phyloP scores from a whole-genome alignment of 1,140 invertebrate species.

The Teleogryllus occipitalis region DNA sequence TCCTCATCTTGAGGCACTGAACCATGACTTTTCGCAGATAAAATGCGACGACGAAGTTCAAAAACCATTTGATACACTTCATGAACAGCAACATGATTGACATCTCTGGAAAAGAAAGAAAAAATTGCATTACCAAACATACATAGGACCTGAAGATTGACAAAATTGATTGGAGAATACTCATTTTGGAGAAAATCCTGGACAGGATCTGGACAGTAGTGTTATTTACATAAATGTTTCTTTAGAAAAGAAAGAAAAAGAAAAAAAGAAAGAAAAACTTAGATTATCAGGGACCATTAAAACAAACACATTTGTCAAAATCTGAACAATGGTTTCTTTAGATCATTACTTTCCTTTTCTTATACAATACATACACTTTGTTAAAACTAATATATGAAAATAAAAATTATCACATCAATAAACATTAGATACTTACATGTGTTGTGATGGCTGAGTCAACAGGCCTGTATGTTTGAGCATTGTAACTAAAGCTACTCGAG shows the following conservation, averaged over 20 bases:
- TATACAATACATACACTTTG: too few relatives aligned
- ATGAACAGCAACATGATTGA: not conserved
- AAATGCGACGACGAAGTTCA: not conserved
- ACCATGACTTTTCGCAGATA: conserved; percentile 1
- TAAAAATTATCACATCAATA: not conserved
- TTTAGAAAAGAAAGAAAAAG: too few relatives aligned
- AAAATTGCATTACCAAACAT: not conserved
- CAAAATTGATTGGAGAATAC: too few relatives aligned
- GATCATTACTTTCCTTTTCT: too few relatives aligned
- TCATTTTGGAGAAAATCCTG: too few relatives aligned
- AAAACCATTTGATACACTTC: conserved; percentile 13
- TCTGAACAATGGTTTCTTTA: too few relatives aligned
- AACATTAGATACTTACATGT: not conserved
- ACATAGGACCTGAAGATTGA: not conserved
- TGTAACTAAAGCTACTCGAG: conserved; percentile 43
- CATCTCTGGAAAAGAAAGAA: not conserved
- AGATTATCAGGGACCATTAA: too few relatives aligned
- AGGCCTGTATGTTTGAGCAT: conserved; percentile 46
- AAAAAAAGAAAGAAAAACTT: too few relatives aligned
- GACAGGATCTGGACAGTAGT: too few relatives aligned
- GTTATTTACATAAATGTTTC: too few relatives aligned
- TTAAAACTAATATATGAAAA: too few relatives aligned
- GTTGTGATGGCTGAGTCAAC: not conserved
- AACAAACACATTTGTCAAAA: too few relatives aligned
- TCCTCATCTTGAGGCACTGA: conserved; percentile 9